phyloP scores from a whole-genome alignment of 2,888 invertebrate species.

The Oxystoma pomonae region DNA sequence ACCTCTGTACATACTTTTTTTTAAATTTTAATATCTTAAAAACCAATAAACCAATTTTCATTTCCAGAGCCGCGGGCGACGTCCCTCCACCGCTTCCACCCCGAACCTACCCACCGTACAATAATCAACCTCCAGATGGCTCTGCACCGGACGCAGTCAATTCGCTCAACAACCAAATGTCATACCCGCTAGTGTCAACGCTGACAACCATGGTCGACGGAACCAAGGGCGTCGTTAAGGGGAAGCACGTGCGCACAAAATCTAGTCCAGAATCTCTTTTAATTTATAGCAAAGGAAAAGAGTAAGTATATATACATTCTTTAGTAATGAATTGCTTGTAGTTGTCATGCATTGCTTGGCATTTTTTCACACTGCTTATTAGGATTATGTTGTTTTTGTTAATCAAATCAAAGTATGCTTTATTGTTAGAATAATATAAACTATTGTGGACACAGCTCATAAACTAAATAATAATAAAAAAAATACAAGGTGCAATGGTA shows the following conservation, averaged over 20 bases:
- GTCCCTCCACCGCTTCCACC: conserved; percentile 53
- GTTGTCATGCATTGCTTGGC: too few relatives aligned
- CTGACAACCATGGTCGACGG: conserved; percentile 49
- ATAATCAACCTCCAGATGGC: conserved; percentile 9
- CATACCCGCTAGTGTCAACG: conserved; percentile 59
- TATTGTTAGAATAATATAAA: too few relatives aligned
- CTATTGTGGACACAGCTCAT: too few relatives aligned
- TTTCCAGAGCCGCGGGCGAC: conserved; percentile 25
- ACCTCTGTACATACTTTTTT: too few relatives aligned
- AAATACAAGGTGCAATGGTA: too few relatives aligned
- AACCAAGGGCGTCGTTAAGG: not conserved
- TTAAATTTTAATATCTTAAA: too few relatives aligned
- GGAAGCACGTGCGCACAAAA: conserved; percentile 60
- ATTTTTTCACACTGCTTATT: too few relatives aligned
- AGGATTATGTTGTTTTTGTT: too few relatives aligned
- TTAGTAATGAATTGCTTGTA: too few relatives aligned
- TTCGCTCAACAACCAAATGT: conserved; percentile 63
- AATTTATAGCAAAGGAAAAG: conserved; percentile 43
- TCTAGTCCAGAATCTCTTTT: conserved; percentile 60
- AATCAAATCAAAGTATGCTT: too few relatives aligned
- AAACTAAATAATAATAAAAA: too few relatives aligned
- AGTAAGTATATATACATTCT: conserved; percentile 28
- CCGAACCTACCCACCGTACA: conserved; percentile 23
- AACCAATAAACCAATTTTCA: too few relatives aligned
- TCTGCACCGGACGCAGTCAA: conserved; percentile 53